Evolutionary conservation across 2,113 vertebrate genomes (phyloP).

Genomic region (Mormyrus iriodes): DNA sequence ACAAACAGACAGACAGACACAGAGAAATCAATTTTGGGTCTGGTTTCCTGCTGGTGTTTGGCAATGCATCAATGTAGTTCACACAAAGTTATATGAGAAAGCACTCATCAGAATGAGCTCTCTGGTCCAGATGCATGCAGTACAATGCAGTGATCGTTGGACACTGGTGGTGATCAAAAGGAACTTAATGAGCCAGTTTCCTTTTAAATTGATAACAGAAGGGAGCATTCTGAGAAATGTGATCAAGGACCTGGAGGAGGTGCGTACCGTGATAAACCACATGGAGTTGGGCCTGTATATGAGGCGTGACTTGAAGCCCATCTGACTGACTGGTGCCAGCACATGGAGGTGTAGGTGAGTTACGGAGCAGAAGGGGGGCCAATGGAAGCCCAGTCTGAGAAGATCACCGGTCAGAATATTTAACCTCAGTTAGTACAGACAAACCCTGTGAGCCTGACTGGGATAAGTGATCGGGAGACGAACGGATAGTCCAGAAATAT

Average conservation of each 20-base stretch:
- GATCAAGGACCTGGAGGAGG: background rate
- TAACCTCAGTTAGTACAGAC: background rate
- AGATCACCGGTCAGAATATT: conserved; percentile 18
- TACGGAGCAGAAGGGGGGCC: conserved; percentile 89
- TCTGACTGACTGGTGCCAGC: conserved; percentile 80
- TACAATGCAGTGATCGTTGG: background rate
- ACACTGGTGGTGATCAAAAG: background rate
- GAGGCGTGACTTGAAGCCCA: conserved; percentile 79
- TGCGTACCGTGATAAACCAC: conserved; percentile 91
- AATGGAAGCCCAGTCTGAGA: conserved; percentile 90
- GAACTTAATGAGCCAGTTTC: background rate
- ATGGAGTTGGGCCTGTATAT: conserved; percentile 82
- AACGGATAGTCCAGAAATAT: background rate
- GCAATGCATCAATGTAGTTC: background rate
- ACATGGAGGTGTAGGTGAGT: conserved; percentile 90
- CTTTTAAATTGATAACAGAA: background rate
- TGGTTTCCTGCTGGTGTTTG: background rate
- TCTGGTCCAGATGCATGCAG: background rate
- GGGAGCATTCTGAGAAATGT: background rate
- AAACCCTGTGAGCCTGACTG: background rate
- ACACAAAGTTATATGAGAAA: background rate
- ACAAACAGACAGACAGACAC: background rate
- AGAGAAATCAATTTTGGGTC: background rate
- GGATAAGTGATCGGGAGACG: no score
- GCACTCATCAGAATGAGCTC: background rate